Base-by-base conservation (phyloP, 2,113 vertebrate genomes). In the Aramus guarauna region DNA sequence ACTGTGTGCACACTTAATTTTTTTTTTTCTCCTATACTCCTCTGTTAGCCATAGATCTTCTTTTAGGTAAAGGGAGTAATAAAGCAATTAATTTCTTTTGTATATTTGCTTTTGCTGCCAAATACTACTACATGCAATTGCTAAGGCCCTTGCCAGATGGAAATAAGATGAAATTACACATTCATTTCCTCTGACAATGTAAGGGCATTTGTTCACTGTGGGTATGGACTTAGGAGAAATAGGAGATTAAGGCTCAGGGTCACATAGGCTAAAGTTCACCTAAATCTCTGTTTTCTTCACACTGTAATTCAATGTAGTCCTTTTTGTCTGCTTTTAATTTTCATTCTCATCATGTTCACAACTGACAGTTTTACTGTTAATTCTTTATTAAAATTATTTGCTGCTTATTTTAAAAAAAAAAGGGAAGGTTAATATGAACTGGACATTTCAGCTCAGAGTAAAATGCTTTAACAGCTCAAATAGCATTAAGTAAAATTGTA, bases 391-490 rank as follows among this genome's bases (percentile, higher is more conserved):
- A 43, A 60, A n/a, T 26, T 29, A 36, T 43, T 77, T 7, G 39
- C 21, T 77, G 8, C 7, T 43, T 74, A 14, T 63, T 80, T 77
- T 9, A 73, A 45, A 59, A 45, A 52, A 23, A 59, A 59, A 69
- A 21, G 9, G 8, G 3, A 3, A 41, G 23, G 21, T 81, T 64
- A 21, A 18, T 53, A 48, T 43, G 30, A 85, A 15, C 48, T 43
- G 59, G 75, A 41, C 32, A 14, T 36, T 74, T 55, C 19, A 47
- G 7, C 37, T 79, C 8, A 10, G 32, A 73, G 50, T 83, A 55
- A 98, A 97, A 92, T 84, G 69, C 16, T 91, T 78, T 72, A 81
- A 56, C 4, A 39, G 8, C 21, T 81, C 19, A 32, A 69, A 4
- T 37, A 90, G 20, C 26, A 85, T 92, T 87, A 81, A 78, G 21